phyloP scores from a whole-genome alignment of 2,113 vertebrate species.

The Upupa epops region DNA sequence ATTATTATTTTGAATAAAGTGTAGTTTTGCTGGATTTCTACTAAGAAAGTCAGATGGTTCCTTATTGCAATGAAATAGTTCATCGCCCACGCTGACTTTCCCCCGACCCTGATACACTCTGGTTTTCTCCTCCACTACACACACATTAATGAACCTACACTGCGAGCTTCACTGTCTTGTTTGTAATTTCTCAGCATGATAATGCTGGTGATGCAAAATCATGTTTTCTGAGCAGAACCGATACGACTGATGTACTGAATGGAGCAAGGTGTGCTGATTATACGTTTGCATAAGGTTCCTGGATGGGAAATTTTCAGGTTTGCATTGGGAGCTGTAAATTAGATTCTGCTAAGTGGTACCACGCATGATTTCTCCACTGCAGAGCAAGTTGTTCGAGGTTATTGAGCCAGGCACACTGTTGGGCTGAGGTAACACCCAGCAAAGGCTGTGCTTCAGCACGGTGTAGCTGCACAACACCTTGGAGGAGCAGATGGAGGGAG shows the following conservation, averaged over 20 bases:
- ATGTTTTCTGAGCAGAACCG: not conserved
- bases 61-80: not conserved
- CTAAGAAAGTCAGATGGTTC: not conserved
- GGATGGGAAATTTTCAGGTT: not conserved
- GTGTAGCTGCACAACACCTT: not conserved
- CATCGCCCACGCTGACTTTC: not conserved
- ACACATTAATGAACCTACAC: not conserved
- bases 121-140: not conserved
- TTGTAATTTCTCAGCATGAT: not conserved
- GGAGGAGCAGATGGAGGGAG: not conserved
- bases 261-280: not conserved
- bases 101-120: not conserved
- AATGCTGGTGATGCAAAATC: not conserved
- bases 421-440: not conserved
- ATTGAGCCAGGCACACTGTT: not conserved
- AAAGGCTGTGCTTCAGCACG: rapidly evolving
- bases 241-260: not conserved
- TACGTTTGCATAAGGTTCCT: not conserved
- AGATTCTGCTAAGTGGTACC: not conserved
- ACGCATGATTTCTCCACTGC: not conserved
- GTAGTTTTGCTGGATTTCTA: not conserved
- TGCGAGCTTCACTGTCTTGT: not conserved
- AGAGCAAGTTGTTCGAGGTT: not conserved
- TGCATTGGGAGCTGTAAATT: not conserved
- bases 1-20: slow-evolving; percentile 9